Evolutionary conservation across 2,113 vertebrate genomes (phyloP).

Genomic region (Callionymus lyra): DNA sequence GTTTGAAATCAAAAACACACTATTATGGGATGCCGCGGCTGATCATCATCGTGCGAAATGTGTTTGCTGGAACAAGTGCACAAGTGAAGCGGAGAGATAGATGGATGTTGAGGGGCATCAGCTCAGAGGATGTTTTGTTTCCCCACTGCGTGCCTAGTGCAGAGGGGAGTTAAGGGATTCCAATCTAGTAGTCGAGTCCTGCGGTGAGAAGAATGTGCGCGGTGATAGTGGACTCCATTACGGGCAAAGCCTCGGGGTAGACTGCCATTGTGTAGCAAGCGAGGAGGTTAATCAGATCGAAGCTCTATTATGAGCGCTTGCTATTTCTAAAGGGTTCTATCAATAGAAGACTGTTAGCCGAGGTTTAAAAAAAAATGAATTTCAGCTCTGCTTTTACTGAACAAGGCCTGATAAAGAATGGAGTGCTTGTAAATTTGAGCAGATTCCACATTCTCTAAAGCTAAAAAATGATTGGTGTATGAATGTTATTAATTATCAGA

Average conservation of each 20-base stretch:
- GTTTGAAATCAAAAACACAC: too few relatives aligned
- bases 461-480: slow-evolving; percentile 44
- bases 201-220: slow-evolving; percentile 51
- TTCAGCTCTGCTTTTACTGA: slow-evolving; percentile 47
- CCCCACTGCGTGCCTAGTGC: slow-evolving; percentile 51
- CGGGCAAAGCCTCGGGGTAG: slow-evolving; percentile 62
- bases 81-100: slow-evolving; percentile 48
- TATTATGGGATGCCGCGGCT: too few relatives aligned
- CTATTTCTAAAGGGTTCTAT: slow-evolving; percentile 60
- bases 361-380: slow-evolving; percentile 38
- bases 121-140: slow-evolving; percentile 62
- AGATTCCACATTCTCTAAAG: slow-evolving; percentile 41
- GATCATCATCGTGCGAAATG: not conserved
- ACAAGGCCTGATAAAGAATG: slow-evolving; percentile 48
- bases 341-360: slow-evolving; percentile 62
- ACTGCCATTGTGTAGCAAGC: slow-evolving; percentile 57
- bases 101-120: slow-evolving; percentile 58
- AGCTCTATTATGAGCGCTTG: slow-evolving; percentile 56
- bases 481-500: slow-evolving; percentile 62
- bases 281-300: slow-evolving; percentile 69
- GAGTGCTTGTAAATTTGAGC: slow-evolving; percentile 47
- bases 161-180: slow-evolving; percentile 60
- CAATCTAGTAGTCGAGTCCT: slow-evolving; percentile 58
- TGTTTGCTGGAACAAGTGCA: slow-evolving; percentile 8
- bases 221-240: slow-evolving; percentile 62